Base-by-base conservation (phyloP, 2,888 invertebrate species). In the Macrosoma leucophasiata region DNA sequence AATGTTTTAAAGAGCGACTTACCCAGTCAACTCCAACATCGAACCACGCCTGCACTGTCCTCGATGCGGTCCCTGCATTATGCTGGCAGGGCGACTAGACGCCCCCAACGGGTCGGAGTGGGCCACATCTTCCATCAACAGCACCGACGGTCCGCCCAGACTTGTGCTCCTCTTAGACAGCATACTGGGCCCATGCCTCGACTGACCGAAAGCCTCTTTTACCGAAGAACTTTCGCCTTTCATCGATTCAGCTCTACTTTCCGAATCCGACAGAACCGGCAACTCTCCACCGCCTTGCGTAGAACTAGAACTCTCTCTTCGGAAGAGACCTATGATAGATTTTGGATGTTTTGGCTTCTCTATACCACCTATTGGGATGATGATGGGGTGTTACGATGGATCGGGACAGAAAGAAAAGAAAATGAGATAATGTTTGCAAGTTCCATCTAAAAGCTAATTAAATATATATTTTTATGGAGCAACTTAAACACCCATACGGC, bases 251-350 rank as follows among this genome's bases (percentile, higher is more conserved):
- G 78, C 77, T 46, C 74, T 72, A 44, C 74, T 81, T 48, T 89
- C 89, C 8, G 88, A 86, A 46, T 89, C 89, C 29, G 88, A 88
- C 11, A 84, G 64, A 29, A 84, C 69, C 29, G 82, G 82, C 31
- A 84, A 73, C 24, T 85, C 87, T 13, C 68, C 67, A 18, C 69
- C 84, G 1, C 85, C 87, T 52, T 89, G 89, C 32, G 89, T 88
- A 0, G 93, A 93, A 55, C 90, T 88, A 50, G 89, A 86, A 71
- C 94, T 94, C 69, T 94, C 94, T 62, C 93, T 89, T 61, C 94
- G 88, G 82, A 95, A 95, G 46, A 94, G 87, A 78, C 94, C 94
- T 87, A 94, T 94, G 77, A 95, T 94, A 76, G 94, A 94, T 79
- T 92, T 92, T 55, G 91, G 88, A 81, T 88, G 88, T 84, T 93